These are phyloP conservation scores for Xenentodon cancila DNA, from an alignment of 2,797 vertebrate genomes.

Conservation along the genomic window DNA sequence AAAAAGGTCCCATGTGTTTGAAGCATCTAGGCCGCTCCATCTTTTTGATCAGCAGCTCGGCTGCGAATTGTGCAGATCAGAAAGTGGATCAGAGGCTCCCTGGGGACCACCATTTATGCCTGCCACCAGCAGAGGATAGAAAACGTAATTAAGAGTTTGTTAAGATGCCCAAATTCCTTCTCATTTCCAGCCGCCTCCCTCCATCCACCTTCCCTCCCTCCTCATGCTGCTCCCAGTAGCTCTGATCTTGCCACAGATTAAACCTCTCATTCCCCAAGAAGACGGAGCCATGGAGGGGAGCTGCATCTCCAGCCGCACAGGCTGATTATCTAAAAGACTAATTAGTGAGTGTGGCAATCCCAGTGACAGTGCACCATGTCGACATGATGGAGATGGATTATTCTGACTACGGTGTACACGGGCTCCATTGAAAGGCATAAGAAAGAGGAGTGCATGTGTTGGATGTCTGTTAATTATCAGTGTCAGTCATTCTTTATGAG, in stretches of 20 bases:
- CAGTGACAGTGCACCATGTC: slow-evolving; percentile 47
- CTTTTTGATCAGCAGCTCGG: slow-evolving; percentile 81
- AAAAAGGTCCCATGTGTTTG: slow-evolving; percentile 80
- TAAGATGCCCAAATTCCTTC: slow-evolving; percentile 82
- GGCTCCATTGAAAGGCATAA: slow-evolving; percentile 53
- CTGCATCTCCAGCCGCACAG: slow-evolving; percentile 68
- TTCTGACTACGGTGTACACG: slow-evolving; percentile 55
- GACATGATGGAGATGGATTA: slow-evolving; percentile 75
- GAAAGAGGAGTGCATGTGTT: slow-evolving; percentile 51
- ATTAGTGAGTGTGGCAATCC: slow-evolving; percentile 77
- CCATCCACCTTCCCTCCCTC: slow-evolving; percentile 44
- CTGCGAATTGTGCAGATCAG: slow-evolving; percentile 79
- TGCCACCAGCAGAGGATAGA: slow-evolving; percentile 76
- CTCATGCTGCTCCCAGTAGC: slow-evolving; percentile 61
- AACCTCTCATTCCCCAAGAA: slow-evolving; percentile 71
- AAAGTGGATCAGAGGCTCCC: slow-evolving; percentile 82
- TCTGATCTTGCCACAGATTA: slow-evolving; percentile 76
- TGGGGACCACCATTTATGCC: slow-evolving; percentile 78
- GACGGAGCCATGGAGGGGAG: slow-evolving; percentile 58
- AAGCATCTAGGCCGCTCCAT: slow-evolving; percentile 78
- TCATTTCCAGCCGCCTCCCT: slow-evolving; percentile 65
- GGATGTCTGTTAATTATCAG: slow-evolving; percentile 64
- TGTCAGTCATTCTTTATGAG: slow-evolving; percentile 76
- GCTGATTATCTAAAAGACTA: slow-evolving; percentile 78
- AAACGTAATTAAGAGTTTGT: slow-evolving; percentile 80